These are phyloP conservation scores for Cladopsammia gracilis DNA, from an alignment of 64 coral and sea anemone genomes.

Conservation along the genomic window DNA sequence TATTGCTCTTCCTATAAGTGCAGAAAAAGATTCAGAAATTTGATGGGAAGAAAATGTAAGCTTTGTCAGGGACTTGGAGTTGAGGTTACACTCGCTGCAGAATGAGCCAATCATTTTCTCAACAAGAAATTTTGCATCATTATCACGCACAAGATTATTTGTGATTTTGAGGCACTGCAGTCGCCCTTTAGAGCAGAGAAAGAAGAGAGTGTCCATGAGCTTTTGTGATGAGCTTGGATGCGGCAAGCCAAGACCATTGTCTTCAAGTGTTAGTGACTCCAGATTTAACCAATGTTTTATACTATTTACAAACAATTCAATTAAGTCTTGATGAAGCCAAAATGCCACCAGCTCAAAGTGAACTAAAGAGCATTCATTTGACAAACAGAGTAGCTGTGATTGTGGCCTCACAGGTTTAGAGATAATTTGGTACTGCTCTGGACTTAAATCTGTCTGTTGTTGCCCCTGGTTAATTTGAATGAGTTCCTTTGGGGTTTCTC, in stretches of 20 bases:
- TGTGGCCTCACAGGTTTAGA: background rate
- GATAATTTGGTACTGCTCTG: background rate
- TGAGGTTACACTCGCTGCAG: slow-evolving; percentile 23
- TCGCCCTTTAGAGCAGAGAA: slow-evolving; percentile 49
- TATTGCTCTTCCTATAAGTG: slow-evolving; percentile 29
- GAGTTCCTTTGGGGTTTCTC: background rate
- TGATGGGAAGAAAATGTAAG: slow-evolving; percentile 38
- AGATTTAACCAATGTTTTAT: slow-evolving; percentile 30
- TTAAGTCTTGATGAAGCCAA: slow-evolving; percentile 44
- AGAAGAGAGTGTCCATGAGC: slow-evolving; percentile 31
- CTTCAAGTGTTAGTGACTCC: slow-evolving; percentile 43
- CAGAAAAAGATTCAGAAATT: slow-evolving; percentile 11
- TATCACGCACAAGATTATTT: slow-evolving; percentile 49
- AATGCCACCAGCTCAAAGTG: slow-evolving; percentile 64
- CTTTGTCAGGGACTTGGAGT: slow-evolving; percentile 21
- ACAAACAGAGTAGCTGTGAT: background rate
- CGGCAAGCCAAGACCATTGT: slow-evolving; percentile 51
- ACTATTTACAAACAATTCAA: slow-evolving; percentile 26
- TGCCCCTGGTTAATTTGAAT: background rate
- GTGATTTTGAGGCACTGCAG: slow-evolving; percentile 48
- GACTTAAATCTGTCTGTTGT: background rate
- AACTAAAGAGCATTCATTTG: slow-evolving; percentile 12
- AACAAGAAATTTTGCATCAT: slow-evolving; percentile 24
- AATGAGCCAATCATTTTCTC: slow-evolving; percentile 45
- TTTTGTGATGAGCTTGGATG: background rate